Evolutionary conservation across 1,140 invertebrate genomes (phyloP).

Genomic region (Ctenoplectra terminalis): DNA sequence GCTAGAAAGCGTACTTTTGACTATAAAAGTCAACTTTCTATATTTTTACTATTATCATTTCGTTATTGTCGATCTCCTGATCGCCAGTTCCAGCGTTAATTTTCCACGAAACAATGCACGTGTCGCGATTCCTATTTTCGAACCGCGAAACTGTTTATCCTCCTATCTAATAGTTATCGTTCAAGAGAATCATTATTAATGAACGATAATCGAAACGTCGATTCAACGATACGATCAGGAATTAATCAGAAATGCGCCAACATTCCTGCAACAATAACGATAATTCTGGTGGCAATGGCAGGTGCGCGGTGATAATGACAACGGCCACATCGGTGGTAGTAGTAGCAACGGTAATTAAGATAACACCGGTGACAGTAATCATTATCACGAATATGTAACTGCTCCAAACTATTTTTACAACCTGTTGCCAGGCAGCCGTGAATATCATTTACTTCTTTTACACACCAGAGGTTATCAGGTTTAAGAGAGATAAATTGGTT

Average conservation of each 20-base stretch:
- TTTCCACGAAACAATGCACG: too few relatives aligned
- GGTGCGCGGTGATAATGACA: conserved; percentile 36
- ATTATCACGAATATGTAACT: conserved; percentile 50
- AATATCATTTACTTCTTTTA: conserved; percentile 1
- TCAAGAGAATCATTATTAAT: neutral
- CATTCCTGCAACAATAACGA: neutral
- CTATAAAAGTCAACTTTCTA: too few relatives aligned
- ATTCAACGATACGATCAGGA: too few relatives aligned
- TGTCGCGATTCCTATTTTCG: too few relatives aligned
- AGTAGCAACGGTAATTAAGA: conserved; percentile 58
- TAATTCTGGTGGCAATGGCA: neutral
- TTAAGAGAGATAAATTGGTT: conserved; percentile 20
- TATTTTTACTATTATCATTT: too few relatives aligned
- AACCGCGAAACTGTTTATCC: too few relatives aligned
- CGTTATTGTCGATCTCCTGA: too few relatives aligned
- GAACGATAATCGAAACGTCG: too few relatives aligned
- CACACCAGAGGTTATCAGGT: conserved; percentile 2
- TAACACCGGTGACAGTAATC: conserved; percentile 57
- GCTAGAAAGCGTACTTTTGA: too few relatives aligned
- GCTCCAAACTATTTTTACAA: conserved; percentile 61
- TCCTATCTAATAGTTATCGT: too few relatives aligned
- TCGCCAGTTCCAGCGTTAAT: too few relatives aligned
- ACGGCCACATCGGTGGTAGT: conserved; percentile 7
- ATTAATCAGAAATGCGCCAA: conserved; percentile 21
- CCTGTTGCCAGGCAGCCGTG: conserved; percentile 59